Evolutionary conservation across 2,888 invertebrate genomes (phyloP).

Genomic region (Hecatera dysodea): DNA sequence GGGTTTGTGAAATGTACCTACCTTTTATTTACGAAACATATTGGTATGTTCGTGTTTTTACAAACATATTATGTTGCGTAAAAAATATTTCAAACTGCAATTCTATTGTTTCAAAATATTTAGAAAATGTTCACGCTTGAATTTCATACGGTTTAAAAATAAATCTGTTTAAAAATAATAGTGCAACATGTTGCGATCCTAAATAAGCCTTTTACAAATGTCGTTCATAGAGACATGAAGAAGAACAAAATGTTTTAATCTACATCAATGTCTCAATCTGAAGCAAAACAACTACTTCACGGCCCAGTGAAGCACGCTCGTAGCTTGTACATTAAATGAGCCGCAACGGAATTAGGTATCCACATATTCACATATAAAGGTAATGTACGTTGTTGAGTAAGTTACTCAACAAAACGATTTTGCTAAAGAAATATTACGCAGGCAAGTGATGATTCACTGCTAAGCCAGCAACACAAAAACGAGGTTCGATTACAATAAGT

Average conservation of each 20-base stretch:
- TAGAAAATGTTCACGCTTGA: constrained; percentile 15
- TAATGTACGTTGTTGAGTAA: constrained; percentile 56
- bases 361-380: constrained; percentile 57
- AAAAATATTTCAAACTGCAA: constrained; percentile 12
- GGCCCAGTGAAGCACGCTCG: constrained; percentile 75
- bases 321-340: constrained; percentile 76
- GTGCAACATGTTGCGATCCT: background rate
- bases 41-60: background rate
- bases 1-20: constrained; percentile 23
- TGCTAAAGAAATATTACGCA: constrained; percentile 67
- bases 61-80: constrained; percentile 21
- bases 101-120: constrained; percentile 25
- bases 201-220: constrained; percentile 23
- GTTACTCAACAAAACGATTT: constrained; percentile 70
- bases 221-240: constrained; percentile 48
- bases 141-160: constrained; percentile 8
- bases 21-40: constrained; percentile 29
- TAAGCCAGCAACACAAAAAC: constrained; percentile 58
- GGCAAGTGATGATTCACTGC: constrained; percentile 71
- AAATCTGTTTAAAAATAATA: constrained; percentile 5
- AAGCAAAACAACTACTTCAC: constrained; percentile 75
- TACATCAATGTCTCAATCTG: constrained; percentile 79
- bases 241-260: constrained; percentile 57
- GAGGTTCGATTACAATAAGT: constrained; percentile 58
- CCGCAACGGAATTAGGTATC: constrained; percentile 74